These are phyloP conservation scores for Drymodes brunneopygia DNA, from an alignment of 2,113 vertebrate species.

Conservation along the genomic window DNA sequence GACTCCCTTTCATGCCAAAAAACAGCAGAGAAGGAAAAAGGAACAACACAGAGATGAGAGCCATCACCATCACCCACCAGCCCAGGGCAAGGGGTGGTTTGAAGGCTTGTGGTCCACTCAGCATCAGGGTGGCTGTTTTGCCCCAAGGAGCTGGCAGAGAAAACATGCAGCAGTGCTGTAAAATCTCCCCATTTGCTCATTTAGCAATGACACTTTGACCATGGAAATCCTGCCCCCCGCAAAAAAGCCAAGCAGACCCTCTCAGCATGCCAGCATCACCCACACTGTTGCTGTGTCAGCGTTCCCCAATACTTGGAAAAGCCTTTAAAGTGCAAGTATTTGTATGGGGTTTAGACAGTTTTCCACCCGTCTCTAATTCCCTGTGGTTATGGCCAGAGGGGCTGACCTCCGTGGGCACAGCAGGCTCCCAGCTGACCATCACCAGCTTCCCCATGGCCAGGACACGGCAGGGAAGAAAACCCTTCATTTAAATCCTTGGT, in stretches of 20 bases:
- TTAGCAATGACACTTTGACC: background rate
- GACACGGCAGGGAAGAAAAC: background rate
- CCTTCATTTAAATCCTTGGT: background rate
- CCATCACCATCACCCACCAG: accelerated
- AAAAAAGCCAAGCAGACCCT: background rate
- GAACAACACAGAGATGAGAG: background rate
- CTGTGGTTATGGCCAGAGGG: background rate
- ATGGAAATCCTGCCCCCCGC: background rate
- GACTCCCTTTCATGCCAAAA: background rate
- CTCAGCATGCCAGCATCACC: background rate
- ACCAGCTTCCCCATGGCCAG: background rate
- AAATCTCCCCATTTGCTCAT: background rate
- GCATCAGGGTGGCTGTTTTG: background rate
- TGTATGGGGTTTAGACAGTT: background rate
- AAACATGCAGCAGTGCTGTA: background rate
- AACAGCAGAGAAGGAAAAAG: background rate
- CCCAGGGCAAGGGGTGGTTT: background rate
- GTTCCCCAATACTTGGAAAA: background rate
- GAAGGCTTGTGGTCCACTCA: background rate
- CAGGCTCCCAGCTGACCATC: background rate
- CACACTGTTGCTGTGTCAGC: slow-evolving; percentile 15
- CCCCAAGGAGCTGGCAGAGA: background rate
- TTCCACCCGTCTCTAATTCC: background rate
- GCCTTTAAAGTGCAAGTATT: slow-evolving; percentile 16
- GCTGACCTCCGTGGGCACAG: accelerated